Evolutionary conservation across 2,113 vertebrate genomes (phyloP), one percentile per base, ranked within the genome.

Genomic region (Clupea harengus): DNA sequence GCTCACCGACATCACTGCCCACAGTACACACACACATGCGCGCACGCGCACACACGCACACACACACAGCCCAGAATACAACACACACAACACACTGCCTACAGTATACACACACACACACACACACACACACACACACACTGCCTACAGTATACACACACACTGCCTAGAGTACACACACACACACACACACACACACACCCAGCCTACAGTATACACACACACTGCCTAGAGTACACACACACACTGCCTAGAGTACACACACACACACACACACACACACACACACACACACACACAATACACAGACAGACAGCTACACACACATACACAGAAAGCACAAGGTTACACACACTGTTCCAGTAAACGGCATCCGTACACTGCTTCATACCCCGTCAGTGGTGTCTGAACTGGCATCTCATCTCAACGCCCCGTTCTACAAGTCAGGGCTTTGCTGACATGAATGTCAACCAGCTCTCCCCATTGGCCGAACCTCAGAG

Each of bases 1-100:
- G 57, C 6, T 64, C 57, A n/a, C 22, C 22, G 22, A n/a, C 57
- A 64, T 25, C 57, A 25, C 22, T n/a, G 6, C 57, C 20, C 57
- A 64, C 57, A n/a, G 20, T 8, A 9, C 20, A 25, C 45, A 54
- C 46, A 82, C 82, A 52, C 47, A 52, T 49, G 54, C 49, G 13
- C 82, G 28, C 82, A 17, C 82, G 54, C 47, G 7, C 47, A 82
- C 81, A 82, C 46, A 52, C 49, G 28, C 49, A 25, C 82, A 82
- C 49, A 52, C 81, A 45, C 22, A 64, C 57, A 64, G 46, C 52
- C 13, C 52, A 54, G 15, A 54, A 54, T 45, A 54, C 39, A 45
- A 60, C 82, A 64, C 50, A 83, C 52, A 67, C 54, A 54, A 54
- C 15, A 54, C 52, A 54, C 15, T 18, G 17, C 52, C 17, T 4